A percentile compares a stretch with the other conserved stretches of the same genome.
Evolutionary conservation across 2,888 invertebrate genomes (phyloP).

Genomic region (Thereva unica): DNA sequence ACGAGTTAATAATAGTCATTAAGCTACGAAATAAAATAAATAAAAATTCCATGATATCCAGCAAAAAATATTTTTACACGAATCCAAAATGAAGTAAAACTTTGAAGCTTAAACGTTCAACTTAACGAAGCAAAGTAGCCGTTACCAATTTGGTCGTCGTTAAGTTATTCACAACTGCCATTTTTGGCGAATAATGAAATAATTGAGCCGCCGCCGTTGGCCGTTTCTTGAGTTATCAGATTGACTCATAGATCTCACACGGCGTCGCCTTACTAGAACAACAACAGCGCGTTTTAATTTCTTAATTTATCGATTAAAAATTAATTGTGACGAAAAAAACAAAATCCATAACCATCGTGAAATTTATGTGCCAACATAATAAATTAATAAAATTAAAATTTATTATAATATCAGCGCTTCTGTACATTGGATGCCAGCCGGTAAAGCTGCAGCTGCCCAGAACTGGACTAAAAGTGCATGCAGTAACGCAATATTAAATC

Average conservation of each 20-base stretch:
- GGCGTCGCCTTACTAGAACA: no score
- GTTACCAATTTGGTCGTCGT: slow-evolving; percentile 20
- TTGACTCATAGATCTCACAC: slow-evolving; percentile 14
- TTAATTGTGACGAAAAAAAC: no score
- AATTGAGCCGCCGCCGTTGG: slow-evolving; percentile 12
- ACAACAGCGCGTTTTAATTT: no score
- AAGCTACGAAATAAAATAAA: background rate
- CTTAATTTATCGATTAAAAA: no score
- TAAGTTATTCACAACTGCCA: slow-evolving; percentile 24
- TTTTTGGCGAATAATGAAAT: slow-evolving; percentile 24
- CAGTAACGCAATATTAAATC: slow-evolving; percentile 24
- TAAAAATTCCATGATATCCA: background rate
- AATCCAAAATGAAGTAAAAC: slow-evolving; percentile 7
- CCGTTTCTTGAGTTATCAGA: background rate
- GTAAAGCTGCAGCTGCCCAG: background rate
- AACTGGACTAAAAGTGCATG: slow-evolving; percentile 28
- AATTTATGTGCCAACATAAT: no score
- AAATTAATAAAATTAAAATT: no score
- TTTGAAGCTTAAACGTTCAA: slow-evolving; percentile 12
- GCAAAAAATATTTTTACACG: no score
- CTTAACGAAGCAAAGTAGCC: background rate
- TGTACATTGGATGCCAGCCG: no score
- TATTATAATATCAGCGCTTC: no score
- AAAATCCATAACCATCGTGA: no score
- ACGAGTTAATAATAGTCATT: slow-evolving; percentile 12